These are phyloP conservation scores for Platygyra sinensis DNA, from an alignment of 64 coral and sea anemone genomes.

Conservation along the genomic window DNA sequence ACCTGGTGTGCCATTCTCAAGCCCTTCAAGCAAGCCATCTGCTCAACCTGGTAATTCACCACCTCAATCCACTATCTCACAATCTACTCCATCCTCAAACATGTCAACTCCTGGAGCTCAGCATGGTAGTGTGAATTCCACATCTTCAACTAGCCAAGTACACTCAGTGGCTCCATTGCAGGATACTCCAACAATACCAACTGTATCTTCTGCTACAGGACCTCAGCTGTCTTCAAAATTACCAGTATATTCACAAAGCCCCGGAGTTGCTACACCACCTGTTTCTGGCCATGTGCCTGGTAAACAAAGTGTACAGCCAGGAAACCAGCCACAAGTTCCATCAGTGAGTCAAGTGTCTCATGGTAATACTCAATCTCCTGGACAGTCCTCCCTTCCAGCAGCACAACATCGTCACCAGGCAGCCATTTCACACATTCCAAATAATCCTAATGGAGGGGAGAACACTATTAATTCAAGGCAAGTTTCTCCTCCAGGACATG, in stretches of 20 bases:
- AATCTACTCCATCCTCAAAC: background rate
- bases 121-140: background rate
- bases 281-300: background rate
- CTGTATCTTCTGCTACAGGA: background rate
- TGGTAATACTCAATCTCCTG: background rate
- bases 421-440: background rate
- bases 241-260: background rate
- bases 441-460: background rate
- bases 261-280: background rate
- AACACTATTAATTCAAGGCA: background rate
- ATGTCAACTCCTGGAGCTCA: background rate
- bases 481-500: background rate
- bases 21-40: background rate
- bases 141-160: background rate
- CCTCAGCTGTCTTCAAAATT: background rate
- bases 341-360: background rate
- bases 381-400: background rate
- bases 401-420: background rate
- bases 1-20: background rate
- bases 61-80: background rate
- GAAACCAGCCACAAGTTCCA: background rate
- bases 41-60: background rate
- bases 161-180: background rate
- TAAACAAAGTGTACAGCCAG: background rate
- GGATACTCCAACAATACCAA: background rate